phyloP scores from a whole-genome alignment of 2,797 vertebrate species.

The Myiotriccus ornatus region DNA sequence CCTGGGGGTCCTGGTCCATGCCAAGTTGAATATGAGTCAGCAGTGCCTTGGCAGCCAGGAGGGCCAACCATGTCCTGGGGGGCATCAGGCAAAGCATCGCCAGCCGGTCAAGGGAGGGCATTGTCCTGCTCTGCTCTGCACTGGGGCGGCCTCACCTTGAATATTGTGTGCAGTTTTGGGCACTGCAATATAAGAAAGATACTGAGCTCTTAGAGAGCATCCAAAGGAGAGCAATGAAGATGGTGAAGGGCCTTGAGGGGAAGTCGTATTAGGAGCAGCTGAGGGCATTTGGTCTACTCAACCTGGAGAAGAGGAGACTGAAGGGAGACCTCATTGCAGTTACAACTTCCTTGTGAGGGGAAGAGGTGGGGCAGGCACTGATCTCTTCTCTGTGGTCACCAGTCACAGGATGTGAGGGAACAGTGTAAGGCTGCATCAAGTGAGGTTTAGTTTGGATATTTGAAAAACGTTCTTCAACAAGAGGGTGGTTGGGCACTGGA shows the following conservation, averaged over 20 bases:
- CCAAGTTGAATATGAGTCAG: rapidly evolving
- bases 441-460: too few species aligned
- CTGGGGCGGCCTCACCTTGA: rapidly evolving
- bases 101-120: rapidly evolving
- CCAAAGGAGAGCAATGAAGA: not conserved
- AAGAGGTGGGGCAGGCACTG: not conserved
- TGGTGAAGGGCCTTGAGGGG: too few species aligned
- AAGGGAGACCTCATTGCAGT: not conserved
- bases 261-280: rapidly evolving
- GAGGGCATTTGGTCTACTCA: not conserved
- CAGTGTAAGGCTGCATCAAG: not conserved
- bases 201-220: not conserved
- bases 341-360: not conserved
- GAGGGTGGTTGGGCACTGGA: rapidly evolving
- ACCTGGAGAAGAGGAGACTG: not conserved
- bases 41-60: not conserved
- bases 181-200: not conserved
- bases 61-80: rapidly evolving
- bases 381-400: too few species aligned
- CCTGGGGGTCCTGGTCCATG: rapidly evolving
- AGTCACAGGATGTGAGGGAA: rapidly evolving
- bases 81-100: rapidly evolving
- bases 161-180: not conserved
- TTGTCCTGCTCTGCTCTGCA: rapidly evolving
- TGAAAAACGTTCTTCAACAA: not conserved